Evolutionary conservation across 2,113 vertebrate species (phyloP).

Genomic region (Oenanthe melanoleuca): DNA sequence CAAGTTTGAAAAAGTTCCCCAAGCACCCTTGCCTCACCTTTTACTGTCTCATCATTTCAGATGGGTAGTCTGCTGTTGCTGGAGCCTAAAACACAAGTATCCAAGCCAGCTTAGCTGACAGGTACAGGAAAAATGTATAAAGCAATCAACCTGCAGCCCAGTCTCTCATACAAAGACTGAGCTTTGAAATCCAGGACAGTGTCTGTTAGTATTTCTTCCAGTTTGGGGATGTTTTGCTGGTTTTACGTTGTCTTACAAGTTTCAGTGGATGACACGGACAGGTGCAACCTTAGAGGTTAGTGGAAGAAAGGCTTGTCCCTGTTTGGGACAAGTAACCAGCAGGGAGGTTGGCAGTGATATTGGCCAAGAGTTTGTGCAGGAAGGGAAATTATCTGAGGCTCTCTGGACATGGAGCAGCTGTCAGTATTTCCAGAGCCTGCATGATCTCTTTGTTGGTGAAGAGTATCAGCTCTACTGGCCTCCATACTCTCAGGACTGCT

Average conservation of each 20-base stretch:
- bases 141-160: neutral
- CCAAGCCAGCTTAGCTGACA: neutral
- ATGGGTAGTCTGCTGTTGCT: neutral
- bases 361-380: rapidly evolving
- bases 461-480: neutral
- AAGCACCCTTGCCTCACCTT: neutral
- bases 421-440: neutral
- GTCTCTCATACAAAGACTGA: neutral
- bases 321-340: neutral
- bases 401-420: neutral
- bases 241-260: neutral
- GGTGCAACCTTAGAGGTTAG: neutral
- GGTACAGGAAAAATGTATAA: neutral
- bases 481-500: neutral
- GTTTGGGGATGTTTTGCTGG: neutral
- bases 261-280: neutral
- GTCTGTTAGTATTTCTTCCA: neutral
- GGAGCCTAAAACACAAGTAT: neutral
- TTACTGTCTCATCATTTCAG: neutral
- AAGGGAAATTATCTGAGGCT: neutral
- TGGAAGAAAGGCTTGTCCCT: neutral
- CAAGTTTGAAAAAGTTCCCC: neutral
- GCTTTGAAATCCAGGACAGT: neutral
- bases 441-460: neutral
- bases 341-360: neutral